Evolutionary conservation across 2,113 vertebrate genomes (phyloP), one percentile per base, ranked within the genome.

Genomic region (Thalassarche chlororhynchos): DNA sequence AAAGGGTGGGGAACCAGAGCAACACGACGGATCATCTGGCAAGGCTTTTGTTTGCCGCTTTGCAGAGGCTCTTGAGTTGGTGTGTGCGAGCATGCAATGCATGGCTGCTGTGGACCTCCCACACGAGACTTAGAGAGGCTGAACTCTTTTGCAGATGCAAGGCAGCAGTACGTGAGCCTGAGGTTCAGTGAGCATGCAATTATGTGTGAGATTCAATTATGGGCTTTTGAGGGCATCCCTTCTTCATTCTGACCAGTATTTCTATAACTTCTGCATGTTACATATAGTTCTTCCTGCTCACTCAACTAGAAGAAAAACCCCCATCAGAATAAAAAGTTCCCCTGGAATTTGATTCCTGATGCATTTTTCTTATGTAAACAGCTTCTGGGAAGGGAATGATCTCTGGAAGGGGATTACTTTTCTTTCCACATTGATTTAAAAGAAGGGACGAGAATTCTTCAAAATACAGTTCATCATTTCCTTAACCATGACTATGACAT

Each of bases 121-220:
- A 34, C 25, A 6, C 5, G 5, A 18, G 69, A 24, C 19, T 3
- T 31, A 40, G 77, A 24, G 31, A 83, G 78, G 70, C 76, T 28
- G 57, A 90, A 55, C 60, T 74, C 55, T 80, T 78, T 10, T 54
- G 55, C 19, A 36, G 96, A 86, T 68, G 60, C 92, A 71, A 92
- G 83, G 80, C 70, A 70, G 42, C 58, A 23, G 76, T 32, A 80
- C 23, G 6, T 13, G 76, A 96, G 75, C 44, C 57, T 1, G 38
- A 87, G 94, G 93, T 74, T 94, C 96, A 91, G 62, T 47, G 84
- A 94, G 88, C 46, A 8, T 78, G 91, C 78, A 97, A 60, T 94
- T 95, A 93, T 84, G 87, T 91, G 93, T 96, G 91, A 96, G 84
- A 96, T 90, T 49, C 31, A 89, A 81, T 92, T 91, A 96, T 12